phyloP scores from a whole-genome alignment of 2,797 vertebrate species.

The Oryzias dopingdopingensis region DNA sequence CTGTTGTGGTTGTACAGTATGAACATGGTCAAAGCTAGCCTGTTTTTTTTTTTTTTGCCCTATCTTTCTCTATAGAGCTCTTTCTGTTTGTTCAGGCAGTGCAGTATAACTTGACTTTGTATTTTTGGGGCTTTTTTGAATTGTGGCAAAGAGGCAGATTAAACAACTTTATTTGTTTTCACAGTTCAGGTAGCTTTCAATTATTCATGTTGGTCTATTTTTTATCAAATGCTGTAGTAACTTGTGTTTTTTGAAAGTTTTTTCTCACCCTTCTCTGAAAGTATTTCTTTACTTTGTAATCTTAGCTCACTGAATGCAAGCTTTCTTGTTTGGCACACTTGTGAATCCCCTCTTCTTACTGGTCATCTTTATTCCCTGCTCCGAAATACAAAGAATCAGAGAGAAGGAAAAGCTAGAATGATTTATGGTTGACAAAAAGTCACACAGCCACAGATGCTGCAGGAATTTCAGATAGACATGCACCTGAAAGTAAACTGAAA shows the following conservation, averaged over 20 bases:
- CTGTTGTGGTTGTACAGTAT: conserved; percentile 56
- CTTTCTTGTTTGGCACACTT: not conserved
- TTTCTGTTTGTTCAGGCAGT: conserved; percentile 29
- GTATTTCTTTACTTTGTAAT: not conserved
- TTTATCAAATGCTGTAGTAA: not conserved
- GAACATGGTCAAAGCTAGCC: conserved; percentile 58
- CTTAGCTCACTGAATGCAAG: not conserved
- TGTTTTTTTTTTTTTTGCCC: conserved; percentile 8
- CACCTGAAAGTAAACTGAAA: conserved; percentile 76
- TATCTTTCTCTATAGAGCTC: conserved; percentile 15
- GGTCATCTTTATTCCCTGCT: conserved; percentile 3
- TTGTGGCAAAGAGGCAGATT: conserved; percentile 20
- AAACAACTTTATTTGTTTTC: conserved; percentile 18
- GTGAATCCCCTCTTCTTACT: not conserved
- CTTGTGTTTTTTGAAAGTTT: not conserved
- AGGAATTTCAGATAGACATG: conserved; percentile 43
- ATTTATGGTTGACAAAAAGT: conserved; percentile 37
- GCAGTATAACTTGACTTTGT: conserved; percentile 31
- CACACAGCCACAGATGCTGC: conserved; percentile 38
- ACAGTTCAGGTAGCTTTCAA: conserved; percentile 11
- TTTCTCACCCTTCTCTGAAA: not conserved
- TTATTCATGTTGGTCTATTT: not conserved
- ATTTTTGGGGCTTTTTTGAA: conserved; percentile 19
- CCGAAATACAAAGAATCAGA: conserved; percentile 13
- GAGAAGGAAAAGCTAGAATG: conserved; percentile 13